Percentiles rank a stretch among this genome's conserved stretches.
These are phyloP conservation scores for Euplagia quadripunctaria DNA, from an alignment of 2,888 invertebrate species.

Conservation along the genomic window DNA sequence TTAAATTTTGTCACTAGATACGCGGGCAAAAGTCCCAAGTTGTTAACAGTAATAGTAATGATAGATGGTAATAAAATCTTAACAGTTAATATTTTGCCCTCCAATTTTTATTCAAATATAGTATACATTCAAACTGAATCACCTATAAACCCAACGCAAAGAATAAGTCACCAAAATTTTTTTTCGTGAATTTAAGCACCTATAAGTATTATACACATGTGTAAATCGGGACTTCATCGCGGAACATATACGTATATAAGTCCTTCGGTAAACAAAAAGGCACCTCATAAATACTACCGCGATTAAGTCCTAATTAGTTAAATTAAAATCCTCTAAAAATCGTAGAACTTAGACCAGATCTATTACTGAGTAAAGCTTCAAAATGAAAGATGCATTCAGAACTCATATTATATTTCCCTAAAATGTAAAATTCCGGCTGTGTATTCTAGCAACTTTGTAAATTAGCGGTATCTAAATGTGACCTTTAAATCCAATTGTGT, in stretches of 20 bases:
- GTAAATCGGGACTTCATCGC: not conserved
- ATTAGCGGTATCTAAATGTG: conserved; percentile 13
- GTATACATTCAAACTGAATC: no score
- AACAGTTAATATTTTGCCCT: not conserved
- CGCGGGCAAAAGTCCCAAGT: not conserved
- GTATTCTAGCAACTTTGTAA: not conserved
- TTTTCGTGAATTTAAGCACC: no score
- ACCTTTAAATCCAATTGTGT: conserved; percentile 44
- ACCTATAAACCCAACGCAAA: no score
- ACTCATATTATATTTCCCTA: not conserved
- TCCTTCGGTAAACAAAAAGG: not conserved
- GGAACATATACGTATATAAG: not conserved
- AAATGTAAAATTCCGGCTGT: not conserved
- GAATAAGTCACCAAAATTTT: no score
- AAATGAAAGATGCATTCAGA: no score
- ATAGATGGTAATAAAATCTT: not conserved
- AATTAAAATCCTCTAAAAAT: no score
- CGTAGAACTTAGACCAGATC: no score
- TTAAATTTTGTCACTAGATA: not conserved
- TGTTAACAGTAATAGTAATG: not conserved
- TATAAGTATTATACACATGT: no score
- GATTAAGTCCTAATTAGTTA: not conserved
- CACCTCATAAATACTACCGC: not conserved
- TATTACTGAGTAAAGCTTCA: no score
- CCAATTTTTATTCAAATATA: no score